phyloP scores from a whole-genome alignment of 2,113 vertebrate genomes.

The Toxotes jaculatrix region DNA sequence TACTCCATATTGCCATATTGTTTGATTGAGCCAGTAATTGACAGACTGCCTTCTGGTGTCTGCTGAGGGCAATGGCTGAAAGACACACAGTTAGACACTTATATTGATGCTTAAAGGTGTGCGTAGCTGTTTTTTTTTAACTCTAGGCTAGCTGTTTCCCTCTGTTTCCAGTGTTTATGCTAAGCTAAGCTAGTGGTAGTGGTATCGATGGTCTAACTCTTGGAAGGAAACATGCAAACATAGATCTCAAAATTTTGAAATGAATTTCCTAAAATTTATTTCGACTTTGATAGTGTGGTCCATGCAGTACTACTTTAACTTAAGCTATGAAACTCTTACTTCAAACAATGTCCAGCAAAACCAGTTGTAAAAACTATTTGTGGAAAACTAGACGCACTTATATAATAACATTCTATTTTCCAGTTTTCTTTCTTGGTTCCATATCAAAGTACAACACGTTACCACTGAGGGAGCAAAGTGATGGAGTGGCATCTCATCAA shows the following conservation, averaged over 20 bases:
- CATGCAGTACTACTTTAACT: background rate
- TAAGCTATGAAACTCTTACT: background rate
- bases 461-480: conserved; percentile 27
- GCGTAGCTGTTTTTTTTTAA: background rate
- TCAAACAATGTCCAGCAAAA: background rate
- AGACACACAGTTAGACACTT: background rate
- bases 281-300: background rate
- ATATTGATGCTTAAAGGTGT: no score
- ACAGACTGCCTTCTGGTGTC: background rate
- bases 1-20: background rate
- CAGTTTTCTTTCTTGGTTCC: conserved; percentile 9
- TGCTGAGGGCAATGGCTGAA: background rate
- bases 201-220: background rate
- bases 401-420: conserved; percentile 14
- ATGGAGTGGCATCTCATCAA: conserved; percentile 49
- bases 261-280: background rate
- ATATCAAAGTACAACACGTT: conserved; percentile 18
- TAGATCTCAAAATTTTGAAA: no score
- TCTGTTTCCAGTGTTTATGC: background rate
- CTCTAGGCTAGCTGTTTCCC: background rate
- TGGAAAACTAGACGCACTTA: background rate
- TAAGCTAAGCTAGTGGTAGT: background rate
- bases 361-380: background rate
- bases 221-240: no score
- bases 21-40: background rate